These are phyloP conservation scores for Ovibos moschatus DNA, from an alignment of 2,113 vertebrate species.

Conservation along the genomic window DNA sequence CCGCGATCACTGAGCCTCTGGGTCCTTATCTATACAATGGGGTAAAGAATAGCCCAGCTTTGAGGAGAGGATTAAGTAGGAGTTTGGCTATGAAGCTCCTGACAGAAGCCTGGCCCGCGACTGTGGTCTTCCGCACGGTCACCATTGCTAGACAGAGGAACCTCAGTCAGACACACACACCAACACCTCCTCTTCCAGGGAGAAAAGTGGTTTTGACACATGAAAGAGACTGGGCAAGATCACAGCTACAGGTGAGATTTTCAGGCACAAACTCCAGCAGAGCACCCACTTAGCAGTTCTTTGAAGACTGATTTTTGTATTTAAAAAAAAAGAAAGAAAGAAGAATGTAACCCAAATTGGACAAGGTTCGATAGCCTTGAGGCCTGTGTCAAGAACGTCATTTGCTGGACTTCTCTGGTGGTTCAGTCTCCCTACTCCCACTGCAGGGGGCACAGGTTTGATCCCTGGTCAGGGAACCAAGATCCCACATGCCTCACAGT, in stretches of 20 bases:
- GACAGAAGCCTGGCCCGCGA: rapidly evolving
- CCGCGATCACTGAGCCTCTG: rapidly evolving
- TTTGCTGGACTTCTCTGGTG: neutral
- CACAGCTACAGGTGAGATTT: neutral
- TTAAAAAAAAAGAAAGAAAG: neutral
- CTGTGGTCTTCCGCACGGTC: neutral
- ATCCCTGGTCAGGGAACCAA: neutral
- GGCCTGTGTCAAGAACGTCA: neutral
- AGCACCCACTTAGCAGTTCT: neutral
- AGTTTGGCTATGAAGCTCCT: neutral
- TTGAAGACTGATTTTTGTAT: neutral
- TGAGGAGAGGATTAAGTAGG: slow-evolving; percentile 11
- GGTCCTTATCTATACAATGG: neutral
- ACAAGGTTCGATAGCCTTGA: neutral
- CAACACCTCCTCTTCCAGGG: neutral
- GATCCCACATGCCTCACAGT: neutral
- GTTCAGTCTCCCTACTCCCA: neutral
- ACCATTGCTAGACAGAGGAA: neutral
- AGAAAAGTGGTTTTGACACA: neutral
- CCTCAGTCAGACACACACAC: neutral
- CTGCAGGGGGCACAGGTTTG: neutral
- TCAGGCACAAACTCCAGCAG: neutral
- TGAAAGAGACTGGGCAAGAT: neutral
- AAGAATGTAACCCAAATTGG: neutral
- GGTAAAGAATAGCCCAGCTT: neutral